Conservation (phyloP, 2,888 invertebrate genomes). For the Spilosoma lubricipeda region DNA sequence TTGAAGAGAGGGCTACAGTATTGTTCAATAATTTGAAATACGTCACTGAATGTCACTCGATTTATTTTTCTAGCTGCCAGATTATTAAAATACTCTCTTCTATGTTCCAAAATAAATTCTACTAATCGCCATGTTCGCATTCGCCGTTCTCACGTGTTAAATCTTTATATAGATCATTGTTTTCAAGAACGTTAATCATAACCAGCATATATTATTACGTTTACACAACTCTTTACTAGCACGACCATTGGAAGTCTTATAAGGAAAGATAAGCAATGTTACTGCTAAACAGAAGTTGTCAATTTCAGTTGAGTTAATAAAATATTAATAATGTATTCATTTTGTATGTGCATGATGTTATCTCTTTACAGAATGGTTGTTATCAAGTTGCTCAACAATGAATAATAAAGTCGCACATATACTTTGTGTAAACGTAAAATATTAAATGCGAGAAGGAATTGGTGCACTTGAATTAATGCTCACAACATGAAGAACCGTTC, state of each 20-base stretch:
- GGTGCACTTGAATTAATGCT: not conserved
- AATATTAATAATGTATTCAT: not conserved
- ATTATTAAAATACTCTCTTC: not conserved
- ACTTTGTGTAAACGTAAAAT: not conserved
- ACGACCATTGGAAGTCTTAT: not conserved
- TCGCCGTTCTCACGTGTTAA: not conserved
- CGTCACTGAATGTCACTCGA: no score
- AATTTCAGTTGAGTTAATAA: not conserved
- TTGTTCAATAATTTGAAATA: not conserved
- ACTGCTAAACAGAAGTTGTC: not conserved
- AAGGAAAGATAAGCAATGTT: not conserved
- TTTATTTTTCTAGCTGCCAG: no score
- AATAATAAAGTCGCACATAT: not conserved
- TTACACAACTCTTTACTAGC: not conserved
- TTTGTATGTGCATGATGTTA: not conserved
- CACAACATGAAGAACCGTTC: not conserved
- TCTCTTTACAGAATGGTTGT: not conserved
- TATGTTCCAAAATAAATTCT: not conserved
- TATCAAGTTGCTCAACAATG: not conserved
- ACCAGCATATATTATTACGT: not conserved
- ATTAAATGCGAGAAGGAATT: not conserved
- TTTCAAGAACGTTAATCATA: not conserved
- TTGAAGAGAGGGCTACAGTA: not conserved
- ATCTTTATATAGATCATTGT: not conserved
- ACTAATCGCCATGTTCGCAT: not conserved